Evolutionary conservation across 2,888 invertebrate genomes (phyloP).

Genomic region (Villa cingulata): DNA sequence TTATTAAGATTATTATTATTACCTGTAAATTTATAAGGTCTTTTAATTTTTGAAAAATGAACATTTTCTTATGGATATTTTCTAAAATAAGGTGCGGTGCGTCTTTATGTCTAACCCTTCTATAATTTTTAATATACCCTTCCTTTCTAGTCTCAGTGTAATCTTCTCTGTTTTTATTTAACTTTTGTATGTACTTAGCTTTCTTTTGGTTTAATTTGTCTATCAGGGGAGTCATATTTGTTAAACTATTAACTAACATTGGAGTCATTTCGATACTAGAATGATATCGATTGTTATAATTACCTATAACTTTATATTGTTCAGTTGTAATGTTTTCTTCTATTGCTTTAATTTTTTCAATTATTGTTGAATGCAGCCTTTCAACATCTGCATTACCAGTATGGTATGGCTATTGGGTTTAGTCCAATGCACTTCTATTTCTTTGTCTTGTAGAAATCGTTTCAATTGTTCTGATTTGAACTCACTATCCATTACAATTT

Average conservation of each 20-base stretch:
- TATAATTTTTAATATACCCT: constrained; percentile 7
- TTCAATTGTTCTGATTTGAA: not conserved
- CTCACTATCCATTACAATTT: constrained; percentile 5
- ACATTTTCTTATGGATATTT: constrained; percentile 3
- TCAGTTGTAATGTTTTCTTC: not conserved
- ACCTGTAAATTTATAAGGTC: constrained; percentile 7
- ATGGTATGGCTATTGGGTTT: constrained; percentile 4
- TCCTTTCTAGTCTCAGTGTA: constrained; percentile 4
- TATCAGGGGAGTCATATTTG: not conserved
- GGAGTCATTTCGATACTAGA: not conserved
- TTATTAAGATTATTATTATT: not conserved
- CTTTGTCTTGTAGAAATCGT: not conserved
- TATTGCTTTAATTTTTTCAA: not conserved
- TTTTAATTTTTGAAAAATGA: constrained; percentile 6
- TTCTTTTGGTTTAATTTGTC: constrained; percentile 1
- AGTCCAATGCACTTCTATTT: not conserved
- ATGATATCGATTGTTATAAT: not conserved
- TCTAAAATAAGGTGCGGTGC: constrained; percentile 6
- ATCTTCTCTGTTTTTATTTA: constrained; percentile 2
- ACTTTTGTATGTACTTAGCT: not conserved
- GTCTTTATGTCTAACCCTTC: constrained; percentile 7
- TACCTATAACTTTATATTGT: not conserved
- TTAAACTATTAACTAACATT: not conserved
- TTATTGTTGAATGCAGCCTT: constrained; percentile 1
- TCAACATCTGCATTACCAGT: constrained; percentile 2